Evolutionary conservation across 1,140 invertebrate genomes (phyloP).

Genomic region (Eupristina koningsbergeri): DNA sequence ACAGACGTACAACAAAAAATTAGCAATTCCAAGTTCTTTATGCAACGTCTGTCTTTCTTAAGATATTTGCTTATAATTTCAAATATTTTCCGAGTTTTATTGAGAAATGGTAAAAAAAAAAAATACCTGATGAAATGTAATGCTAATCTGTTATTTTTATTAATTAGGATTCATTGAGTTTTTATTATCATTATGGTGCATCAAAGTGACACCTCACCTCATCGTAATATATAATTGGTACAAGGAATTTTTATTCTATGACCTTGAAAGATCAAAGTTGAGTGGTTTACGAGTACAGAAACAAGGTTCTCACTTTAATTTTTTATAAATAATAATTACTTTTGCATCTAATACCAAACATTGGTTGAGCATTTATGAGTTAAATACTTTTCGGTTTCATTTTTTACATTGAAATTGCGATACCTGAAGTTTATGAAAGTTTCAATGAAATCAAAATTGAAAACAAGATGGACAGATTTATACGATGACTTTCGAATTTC

Average conservation of each 20-base stretch:
- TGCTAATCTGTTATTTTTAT: not conserved
- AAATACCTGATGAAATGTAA: too few species aligned
- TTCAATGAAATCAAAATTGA: not conserved
- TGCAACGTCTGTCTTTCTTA: not conserved
- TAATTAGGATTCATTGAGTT: not conserved
- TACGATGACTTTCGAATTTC: conserved; percentile 10
- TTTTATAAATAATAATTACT: not conserved
- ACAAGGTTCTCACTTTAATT: not conserved
- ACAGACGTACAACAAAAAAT: not conserved
- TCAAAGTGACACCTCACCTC: not conserved
- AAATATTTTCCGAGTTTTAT: not conserved
- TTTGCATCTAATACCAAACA: not conserved
- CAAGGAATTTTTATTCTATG: not conserved
- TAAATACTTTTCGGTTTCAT: conserved; percentile 27
- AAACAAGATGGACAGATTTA: not conserved
- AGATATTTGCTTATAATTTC: not conserved
- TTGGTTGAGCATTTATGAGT: not conserved
- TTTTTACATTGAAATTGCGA: not conserved
- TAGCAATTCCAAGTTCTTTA: not conserved
- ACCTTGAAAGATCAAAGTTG: not conserved
- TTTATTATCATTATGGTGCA: not conserved
- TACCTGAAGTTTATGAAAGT: not conserved
- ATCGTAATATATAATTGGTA: not conserved
- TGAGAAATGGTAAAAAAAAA: too few species aligned
- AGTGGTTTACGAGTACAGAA: too few species aligned